Evolutionary conservation across 64 coral and sea anemone genomes (phyloP).

Genomic region (Astreopora myriophthalma): DNA sequence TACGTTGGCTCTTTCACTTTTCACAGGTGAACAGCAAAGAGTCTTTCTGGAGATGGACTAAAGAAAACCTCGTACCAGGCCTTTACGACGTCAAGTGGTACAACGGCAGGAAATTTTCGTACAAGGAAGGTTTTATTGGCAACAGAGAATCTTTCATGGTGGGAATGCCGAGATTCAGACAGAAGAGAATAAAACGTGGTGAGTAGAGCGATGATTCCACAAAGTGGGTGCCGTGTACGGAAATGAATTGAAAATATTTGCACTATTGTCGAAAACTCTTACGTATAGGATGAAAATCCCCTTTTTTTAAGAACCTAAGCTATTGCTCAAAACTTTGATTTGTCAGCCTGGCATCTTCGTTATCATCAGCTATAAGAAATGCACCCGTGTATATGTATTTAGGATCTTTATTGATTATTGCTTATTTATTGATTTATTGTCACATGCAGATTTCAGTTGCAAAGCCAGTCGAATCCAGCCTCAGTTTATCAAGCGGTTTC

Average conservation of each 20-base stretch:
- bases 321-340: no score
- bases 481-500: neutral
- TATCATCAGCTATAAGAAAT: no score
- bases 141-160: slow-evolving; percentile 74
- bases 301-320: no score
- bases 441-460: neutral
- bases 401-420: neutral
- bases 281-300: no score
- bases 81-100: slow-evolving; percentile 84
- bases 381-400: neutral
- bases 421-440: neutral
- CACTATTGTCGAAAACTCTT: no score
- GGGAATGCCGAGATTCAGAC: slow-evolving; percentile 84
- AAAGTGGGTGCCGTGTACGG: no score
- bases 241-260: no score
- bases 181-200: slow-evolving; percentile 80
- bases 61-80: slow-evolving; percentile 56
- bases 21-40: slow-evolving; percentile 28
- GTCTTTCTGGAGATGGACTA: slow-evolving; percentile 71
- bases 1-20: neutral
- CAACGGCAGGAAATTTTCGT: slow-evolving; percentile 59
- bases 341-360: no score
- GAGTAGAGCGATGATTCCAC: neutral
- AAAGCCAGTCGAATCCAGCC: neutral
- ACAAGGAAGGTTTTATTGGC: slow-evolving; percentile 76